phyloP scores from a whole-genome alignment of 1,140 invertebrate species.

The Drosophila setifemur region DNA sequence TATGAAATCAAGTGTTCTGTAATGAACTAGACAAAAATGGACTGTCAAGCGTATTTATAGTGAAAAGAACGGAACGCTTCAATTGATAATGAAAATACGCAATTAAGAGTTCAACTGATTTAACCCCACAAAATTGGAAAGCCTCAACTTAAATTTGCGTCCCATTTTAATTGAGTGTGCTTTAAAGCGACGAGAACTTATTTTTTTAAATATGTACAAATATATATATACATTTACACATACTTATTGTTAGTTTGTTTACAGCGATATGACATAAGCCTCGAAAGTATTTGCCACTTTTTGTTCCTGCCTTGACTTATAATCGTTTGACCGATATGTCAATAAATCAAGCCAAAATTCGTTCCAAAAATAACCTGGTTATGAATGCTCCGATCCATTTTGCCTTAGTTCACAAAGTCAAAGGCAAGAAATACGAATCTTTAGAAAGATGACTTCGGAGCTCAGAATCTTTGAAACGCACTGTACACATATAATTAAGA shows the following conservation, averaged over 20 bases:
- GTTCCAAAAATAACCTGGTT: background rate
- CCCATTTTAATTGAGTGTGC: constrained; percentile 10
- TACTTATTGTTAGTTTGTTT: background rate
- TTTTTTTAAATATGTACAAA: background rate
- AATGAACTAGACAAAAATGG: constrained; percentile 14
- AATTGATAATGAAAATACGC: constrained; percentile 71
- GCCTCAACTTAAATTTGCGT: constrained; percentile 33
- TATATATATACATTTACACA: background rate
- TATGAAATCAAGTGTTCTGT: constrained; percentile 31
- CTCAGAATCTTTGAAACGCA: no score
- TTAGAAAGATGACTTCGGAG: no score
- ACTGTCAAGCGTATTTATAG: constrained; percentile 1
- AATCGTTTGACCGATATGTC: constrained; percentile 32
- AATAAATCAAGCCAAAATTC: constrained; percentile 48
- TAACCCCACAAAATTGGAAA: constrained; percentile 60
- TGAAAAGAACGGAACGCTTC: constrained; percentile 39
- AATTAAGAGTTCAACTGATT: constrained; percentile 71
- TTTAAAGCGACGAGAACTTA: background rate
- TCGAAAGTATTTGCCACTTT: constrained; percentile 37
- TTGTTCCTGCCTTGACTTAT: constrained; percentile 24
- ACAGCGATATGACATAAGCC: constrained; percentile 50
- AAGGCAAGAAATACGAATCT: constrained; percentile 16
- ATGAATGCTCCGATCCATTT: constrained; percentile 3
- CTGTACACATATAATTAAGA: no score
- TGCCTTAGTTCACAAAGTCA: background rate